phyloP scores from a whole-genome alignment of 2,113 vertebrate species.

The Grammomys dolichurus region DNA sequence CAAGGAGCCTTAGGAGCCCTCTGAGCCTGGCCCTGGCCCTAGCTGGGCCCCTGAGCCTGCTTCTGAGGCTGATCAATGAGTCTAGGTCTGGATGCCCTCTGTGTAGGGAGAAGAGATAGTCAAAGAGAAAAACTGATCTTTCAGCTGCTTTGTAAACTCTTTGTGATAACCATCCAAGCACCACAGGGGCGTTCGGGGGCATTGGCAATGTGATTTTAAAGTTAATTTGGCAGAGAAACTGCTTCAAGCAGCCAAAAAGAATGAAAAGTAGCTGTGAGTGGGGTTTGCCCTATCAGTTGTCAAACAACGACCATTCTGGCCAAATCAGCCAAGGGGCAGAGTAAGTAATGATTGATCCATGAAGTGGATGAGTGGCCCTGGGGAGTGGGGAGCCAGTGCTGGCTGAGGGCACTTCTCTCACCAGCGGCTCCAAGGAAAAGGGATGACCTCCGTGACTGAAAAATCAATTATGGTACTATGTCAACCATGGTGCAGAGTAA shows the following conservation, averaged over 20 bases:
- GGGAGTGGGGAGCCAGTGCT: background rate
- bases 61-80: background rate
- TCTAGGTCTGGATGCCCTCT: background rate
- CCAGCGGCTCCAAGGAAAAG: background rate
- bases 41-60: background rate
- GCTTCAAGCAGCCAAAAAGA: slow-evolving; percentile 38
- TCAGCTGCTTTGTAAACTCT: background rate
- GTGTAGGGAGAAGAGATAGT: background rate
- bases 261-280: background rate
- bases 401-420: background rate
- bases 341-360: background rate
- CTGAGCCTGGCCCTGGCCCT: background rate
- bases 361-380: background rate
- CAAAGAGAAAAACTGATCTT: background rate
- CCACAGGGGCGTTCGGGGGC: background rate
- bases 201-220: slow-evolving; percentile 44
- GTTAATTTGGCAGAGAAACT: slow-evolving; percentile 61
- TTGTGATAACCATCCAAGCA: background rate
- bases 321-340: background rate
- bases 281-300: background rate
- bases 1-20: background rate
- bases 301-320: background rate
- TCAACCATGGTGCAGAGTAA: background rate
- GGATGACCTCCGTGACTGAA: background rate
- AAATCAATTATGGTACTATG: background rate